Conservation (phyloP, 1,140 invertebrate genomes). For the Drosophila santomea region DNA sequence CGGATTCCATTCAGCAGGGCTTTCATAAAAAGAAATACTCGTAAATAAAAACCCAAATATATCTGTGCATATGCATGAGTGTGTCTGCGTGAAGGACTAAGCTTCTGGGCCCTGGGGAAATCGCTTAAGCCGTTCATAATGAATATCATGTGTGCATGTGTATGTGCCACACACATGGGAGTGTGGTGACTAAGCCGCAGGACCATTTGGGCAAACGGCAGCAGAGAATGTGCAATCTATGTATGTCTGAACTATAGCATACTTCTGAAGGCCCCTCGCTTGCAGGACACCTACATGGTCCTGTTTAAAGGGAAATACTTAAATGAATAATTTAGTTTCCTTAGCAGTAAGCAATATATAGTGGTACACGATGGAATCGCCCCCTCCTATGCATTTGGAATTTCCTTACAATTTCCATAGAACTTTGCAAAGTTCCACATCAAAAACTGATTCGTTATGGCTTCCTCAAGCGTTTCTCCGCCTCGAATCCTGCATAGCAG, state of each 20-base stretch:
- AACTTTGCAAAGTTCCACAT: constrained; percentile 25
- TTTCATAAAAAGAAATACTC: constrained; percentile 34
- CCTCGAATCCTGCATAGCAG: neutral
- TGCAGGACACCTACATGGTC: neutral
- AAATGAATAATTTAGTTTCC: neutral
- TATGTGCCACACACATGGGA: constrained; percentile 48
- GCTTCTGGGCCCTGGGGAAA: constrained; percentile 72
- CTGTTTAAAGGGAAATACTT: neutral
- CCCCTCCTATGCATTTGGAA: neutral
- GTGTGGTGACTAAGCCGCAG: constrained; percentile 24
- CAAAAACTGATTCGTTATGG: constrained; percentile 29
- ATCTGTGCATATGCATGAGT: constrained; percentile 71
- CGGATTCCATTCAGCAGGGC: constrained; percentile 69
- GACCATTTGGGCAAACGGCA: constrained; percentile 17
- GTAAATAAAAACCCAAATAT: constrained; percentile 40
- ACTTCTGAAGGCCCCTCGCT: constrained; percentile 4
- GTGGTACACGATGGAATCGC: constrained; percentile 3
- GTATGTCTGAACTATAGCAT: constrained; percentile 23
- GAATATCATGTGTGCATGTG: constrained; percentile 63
- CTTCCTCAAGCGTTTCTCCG: constrained; percentile 16
- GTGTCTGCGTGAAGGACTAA: constrained; percentile 77
- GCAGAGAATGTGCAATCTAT: constrained; percentile 11
- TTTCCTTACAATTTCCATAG: constrained; percentile 11
- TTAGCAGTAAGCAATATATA: neutral
- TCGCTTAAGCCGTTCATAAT: constrained; percentile 84